A percentile compares a stretch with the other conserved stretches of the same genome.
phyloP scores from a whole-genome alignment of 2,888 invertebrate species.

The Elmis aenea region DNA sequence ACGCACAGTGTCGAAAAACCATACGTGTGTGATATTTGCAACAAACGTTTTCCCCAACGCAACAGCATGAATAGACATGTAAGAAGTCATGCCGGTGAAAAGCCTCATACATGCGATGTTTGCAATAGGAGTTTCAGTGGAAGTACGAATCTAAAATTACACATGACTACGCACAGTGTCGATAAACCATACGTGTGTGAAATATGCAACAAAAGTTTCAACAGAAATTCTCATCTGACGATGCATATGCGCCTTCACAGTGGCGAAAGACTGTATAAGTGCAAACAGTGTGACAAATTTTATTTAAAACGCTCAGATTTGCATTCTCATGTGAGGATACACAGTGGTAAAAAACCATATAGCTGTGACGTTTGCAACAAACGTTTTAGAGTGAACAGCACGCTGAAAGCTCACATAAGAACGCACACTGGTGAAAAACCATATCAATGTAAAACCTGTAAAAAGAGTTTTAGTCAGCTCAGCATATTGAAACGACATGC shows the following conservation, averaged over 20 bases:
- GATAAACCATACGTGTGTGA: neutral
- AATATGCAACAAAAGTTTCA: slow-evolving; percentile 1
- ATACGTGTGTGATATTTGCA: slow-evolving; percentile 1
- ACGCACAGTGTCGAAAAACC: neutral
- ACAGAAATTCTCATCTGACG: neutral
- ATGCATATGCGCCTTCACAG: slow-evolving; percentile 1
- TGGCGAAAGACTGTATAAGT: neutral
- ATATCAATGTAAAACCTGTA: too few species aligned
- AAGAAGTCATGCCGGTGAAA: slow-evolving; percentile 3
- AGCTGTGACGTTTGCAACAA: slow-evolving; percentile 3
- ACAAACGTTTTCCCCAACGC: slow-evolving; percentile 1
- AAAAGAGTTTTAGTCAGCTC: too few species aligned
- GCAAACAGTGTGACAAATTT: slow-evolving; percentile 1
- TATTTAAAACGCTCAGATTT: slow-evolving; percentile 2
- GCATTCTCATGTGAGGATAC: slow-evolving; percentile 1
- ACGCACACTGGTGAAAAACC: too few species aligned
- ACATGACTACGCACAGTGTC: neutral
- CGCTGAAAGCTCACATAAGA: slow-evolving; percentile 3
- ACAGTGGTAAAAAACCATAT: slow-evolving; percentile 6
- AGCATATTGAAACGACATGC: too few species aligned
- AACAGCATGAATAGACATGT: slow-evolving; percentile 1
- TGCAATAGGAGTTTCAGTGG: too few species aligned
- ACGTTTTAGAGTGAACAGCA: neutral
- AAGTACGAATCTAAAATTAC: too few species aligned
- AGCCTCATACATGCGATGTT: too few species aligned